phyloP scores from a whole-genome alignment of 2,888 invertebrate species.

The Rhaphigaster nebulosa region DNA sequence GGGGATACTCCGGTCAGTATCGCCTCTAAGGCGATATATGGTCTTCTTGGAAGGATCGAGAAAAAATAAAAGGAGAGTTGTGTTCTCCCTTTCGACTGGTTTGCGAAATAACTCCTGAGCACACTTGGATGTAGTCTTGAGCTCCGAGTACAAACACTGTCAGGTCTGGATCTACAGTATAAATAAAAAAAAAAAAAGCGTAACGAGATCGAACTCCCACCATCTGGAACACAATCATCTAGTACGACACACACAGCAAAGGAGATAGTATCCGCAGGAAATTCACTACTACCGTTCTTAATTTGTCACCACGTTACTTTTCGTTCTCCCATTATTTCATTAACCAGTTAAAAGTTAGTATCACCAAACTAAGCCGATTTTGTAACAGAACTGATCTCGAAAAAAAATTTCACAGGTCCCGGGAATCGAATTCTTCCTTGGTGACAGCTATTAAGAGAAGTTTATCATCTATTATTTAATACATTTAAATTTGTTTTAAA shows the following conservation, averaged over 20 bases:
- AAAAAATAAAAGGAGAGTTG: background rate
- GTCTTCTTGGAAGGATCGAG: background rate
- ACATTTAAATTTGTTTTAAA: too few species aligned
- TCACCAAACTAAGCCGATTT: too few species aligned
- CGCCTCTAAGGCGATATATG: constrained; percentile 9
- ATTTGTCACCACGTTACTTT: too few species aligned
- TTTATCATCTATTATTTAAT: too few species aligned
- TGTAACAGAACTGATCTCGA: too few species aligned
- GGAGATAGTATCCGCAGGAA: background rate
- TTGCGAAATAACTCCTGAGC: background rate
- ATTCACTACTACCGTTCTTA: background rate
- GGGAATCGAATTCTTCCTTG: too few species aligned
- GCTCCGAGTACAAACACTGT: background rate
- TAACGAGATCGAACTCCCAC: background rate
- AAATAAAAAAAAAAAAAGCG: background rate
- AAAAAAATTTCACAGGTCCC: too few species aligned
- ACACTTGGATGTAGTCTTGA: background rate
- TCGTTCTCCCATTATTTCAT: too few species aligned
- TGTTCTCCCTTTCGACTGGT: constrained; percentile 10
- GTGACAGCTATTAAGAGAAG: too few species aligned
- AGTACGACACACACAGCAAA: background rate
- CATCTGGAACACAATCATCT: background rate
- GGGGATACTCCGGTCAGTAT: background rate
- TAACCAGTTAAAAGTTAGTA: too few species aligned
- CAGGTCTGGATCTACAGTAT: background rate